Percentiles rank a stretch among this genome's conserved stretches.
Evolutionary conservation across 2,888 invertebrate species (phyloP).

Genomic region (Cephus nigrinus): DNA sequence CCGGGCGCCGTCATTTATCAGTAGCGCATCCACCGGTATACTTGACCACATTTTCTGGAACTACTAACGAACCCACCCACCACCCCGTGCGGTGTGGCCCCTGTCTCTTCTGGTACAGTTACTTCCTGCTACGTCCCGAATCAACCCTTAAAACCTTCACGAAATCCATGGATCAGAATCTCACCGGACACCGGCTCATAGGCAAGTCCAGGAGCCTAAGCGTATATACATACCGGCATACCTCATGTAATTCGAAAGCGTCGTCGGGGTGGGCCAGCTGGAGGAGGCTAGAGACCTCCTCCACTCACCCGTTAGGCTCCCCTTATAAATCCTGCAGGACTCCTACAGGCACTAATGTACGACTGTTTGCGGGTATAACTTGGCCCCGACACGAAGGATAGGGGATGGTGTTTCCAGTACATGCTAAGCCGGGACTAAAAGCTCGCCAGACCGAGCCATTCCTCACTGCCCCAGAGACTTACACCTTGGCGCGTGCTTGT

Average conservation of each 20-base stretch:
- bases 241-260: background rate
- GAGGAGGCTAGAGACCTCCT: conserved; percentile 43
- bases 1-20: background rate
- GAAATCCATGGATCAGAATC: background rate
- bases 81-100: background rate
- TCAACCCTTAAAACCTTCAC: background rate
- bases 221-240: background rate
- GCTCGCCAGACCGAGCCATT: conserved; percentile 65
- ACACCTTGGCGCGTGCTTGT: conserved; percentile 51
- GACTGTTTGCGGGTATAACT: conserved; percentile 67
- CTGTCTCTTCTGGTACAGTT: background rate
- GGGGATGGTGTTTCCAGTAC: conserved; percentile 61
- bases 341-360: conserved; percentile 66
- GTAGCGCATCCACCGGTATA: background rate
- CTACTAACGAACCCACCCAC: background rate
- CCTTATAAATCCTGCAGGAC: conserved; percentile 66
- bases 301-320: conserved; percentile 51
- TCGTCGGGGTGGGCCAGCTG: conserved; percentile 3
- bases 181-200: background rate
- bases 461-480: conserved; percentile 57
- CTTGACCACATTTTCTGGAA: background rate
- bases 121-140: background rate
- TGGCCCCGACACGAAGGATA: conserved; percentile 65
- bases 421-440: conserved; percentile 65
- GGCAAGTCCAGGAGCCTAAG: background rate